Base-by-base conservation (phyloP, 2,797 vertebrate genomes). In the Steatocranus sp. region DNA sequence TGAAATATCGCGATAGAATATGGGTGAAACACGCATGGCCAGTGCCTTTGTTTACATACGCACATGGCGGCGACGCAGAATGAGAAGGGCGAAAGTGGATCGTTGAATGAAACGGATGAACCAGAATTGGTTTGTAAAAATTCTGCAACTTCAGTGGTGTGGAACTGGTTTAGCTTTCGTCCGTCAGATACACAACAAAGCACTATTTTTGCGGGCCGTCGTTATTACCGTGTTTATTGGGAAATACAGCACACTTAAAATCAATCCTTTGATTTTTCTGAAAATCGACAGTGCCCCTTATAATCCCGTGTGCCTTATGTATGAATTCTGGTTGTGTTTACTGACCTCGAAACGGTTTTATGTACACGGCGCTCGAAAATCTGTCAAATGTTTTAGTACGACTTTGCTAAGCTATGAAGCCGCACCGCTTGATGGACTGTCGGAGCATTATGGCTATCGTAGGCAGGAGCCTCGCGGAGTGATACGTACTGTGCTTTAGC, bases 281-380 rank as follows among this genome's bases (percentile, higher is more conserved):
- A 48, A 17, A 46, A 3, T 46, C 0, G 1, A 23, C 49, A 51
- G 11, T 11, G n/a, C 3, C 0, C 10, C 0, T 51, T 11, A 50
- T 50, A 50, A 50, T 50, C 11, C 49, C 0, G 6, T 23, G 49
- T 0, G n/a, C n/a, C 11, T 51, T 51, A 23, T 51, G 11, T 12
- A 4, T 51, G 50, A 51, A 51, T 23, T 4, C 11, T 51, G 49
- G 49, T 51, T 51, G 6, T 23, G 20, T 23, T 51, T 51, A 51
- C 49, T 51, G n/a, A 23, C 49, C 49, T 51, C 3, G n/a, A 51
- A 51, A 51, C 0, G 0, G 23, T 11, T 23, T 50, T 20, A 50
- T 11, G 1, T 11, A 11, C 2, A 20, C 0, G 2, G 18, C 0
- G 3, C 48, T 50, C 0, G 2, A 20, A 50, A 11, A 50, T 50